phyloP scores from a whole-genome alignment of 1,140 invertebrate genomes.

The Papilio machaon region DNA sequence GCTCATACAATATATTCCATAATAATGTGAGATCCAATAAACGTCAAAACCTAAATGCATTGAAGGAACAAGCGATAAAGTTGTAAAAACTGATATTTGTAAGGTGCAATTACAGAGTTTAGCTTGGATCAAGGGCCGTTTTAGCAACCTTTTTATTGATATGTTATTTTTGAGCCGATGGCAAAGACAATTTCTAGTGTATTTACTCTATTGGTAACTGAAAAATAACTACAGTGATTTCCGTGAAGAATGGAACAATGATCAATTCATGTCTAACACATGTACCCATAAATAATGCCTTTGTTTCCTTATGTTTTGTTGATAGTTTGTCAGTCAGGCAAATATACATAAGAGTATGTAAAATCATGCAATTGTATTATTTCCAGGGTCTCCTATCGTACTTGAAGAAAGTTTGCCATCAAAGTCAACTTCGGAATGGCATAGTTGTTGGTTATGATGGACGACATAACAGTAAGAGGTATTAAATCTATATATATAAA shows the following conservation, averaged over 20 bases:
- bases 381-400: constrained; percentile 91
- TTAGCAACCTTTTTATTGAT: too few relatives aligned
- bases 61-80: too few relatives aligned
- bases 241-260: background rate
- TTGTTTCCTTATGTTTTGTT: constrained; percentile 3
- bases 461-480: constrained; percentile 95
- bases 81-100: too few relatives aligned
- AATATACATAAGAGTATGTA: background rate
- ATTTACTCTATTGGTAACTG: background rate
- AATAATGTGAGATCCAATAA: too few relatives aligned
- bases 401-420: constrained; percentile 83
- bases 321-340: background rate
- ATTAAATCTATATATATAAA: too few relatives aligned
- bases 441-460: constrained; percentile 98
- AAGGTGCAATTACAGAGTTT: too few relatives aligned
- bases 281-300: background rate
- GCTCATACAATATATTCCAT: too few relatives aligned
- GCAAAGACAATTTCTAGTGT: background rate
- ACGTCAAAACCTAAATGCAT: too few relatives aligned
- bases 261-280: background rate
- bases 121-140: too few relatives aligned
- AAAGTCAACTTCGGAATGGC: constrained; percentile 84
- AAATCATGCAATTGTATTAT: background rate
- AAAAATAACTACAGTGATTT: background rate
- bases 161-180: too few relatives aligned